Conservation (phyloP, 2,888 invertebrate species). For the Acleris emargana region DNA sequence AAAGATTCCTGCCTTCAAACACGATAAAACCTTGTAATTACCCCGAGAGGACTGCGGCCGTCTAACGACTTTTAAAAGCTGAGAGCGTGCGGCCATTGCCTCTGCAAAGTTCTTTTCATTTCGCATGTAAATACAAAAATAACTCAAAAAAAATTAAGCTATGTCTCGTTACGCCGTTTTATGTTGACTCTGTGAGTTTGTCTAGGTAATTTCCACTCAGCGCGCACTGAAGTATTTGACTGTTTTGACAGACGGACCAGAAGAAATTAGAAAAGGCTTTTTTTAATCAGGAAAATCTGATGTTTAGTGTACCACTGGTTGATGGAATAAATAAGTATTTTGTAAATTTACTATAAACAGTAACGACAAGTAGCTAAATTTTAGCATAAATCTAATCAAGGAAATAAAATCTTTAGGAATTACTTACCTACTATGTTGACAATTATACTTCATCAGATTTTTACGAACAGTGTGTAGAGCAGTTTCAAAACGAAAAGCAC, state of each 20-base stretch:
- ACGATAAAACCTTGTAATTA: constrained; percentile 31
- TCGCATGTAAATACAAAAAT: constrained; percentile 17
- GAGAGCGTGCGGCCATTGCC: constrained; percentile 26
- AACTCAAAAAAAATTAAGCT: constrained; percentile 21
- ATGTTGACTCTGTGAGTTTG: constrained; percentile 4
- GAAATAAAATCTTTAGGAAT: constrained; percentile 36
- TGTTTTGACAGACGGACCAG: neutral
- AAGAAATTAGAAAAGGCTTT: neutral
- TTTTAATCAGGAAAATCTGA: too few relatives aligned
- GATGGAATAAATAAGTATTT: too few relatives aligned
- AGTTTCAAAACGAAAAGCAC: constrained; percentile 27
- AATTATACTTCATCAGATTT: too few relatives aligned
- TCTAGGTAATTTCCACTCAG: constrained; percentile 8
- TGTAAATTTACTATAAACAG: too few relatives aligned
- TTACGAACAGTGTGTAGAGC: too few relatives aligned
- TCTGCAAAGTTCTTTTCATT: constrained; percentile 15
- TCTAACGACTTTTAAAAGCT: constrained; percentile 29
- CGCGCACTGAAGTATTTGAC: constrained; percentile 2
- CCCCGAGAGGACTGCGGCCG: constrained; percentile 20
- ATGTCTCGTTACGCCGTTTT: constrained; percentile 14
- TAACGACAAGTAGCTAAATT: neutral
- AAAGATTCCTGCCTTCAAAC: constrained; percentile 7
- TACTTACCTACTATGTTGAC: too few relatives aligned
- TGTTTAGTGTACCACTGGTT: too few relatives aligned
- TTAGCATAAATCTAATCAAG: constrained; percentile 6